Base-by-base conservation (phyloP, 2,113 vertebrate species). In the Larimichthys polyactis region DNA sequence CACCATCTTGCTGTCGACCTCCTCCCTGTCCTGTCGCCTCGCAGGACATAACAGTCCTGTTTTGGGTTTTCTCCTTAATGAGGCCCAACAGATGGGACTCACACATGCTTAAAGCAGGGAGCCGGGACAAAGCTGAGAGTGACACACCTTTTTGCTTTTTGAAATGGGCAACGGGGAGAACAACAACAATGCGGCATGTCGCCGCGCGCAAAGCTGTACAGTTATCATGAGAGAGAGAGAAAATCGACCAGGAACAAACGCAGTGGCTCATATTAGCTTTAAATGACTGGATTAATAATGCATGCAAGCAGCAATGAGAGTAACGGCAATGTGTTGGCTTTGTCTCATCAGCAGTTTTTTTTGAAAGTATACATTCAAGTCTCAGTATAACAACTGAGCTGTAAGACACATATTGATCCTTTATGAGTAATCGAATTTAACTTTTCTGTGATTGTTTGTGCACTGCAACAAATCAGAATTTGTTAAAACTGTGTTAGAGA, bases 231-330 rank as follows among this genome's bases (percentile, higher is more conserved):
- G 4, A 1, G 22, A 63, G 4, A 1, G 20, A 60, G 17, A 69
- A 27, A 32, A 22, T 40, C 2, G 15, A 57, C 51, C 71, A 74
- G 60, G 29, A 75, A 69, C 36, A 71, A 75, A 77, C 71, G 27
- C 49, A 32, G 22, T 6, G 19, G 46, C 60, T 70, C 29, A 75
- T 77, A 71, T 60, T 19, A 24, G 40, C 71, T 65, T 68, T 75
- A 86, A 87, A 83, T 76, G 55, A 66, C 36, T 66, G 44, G 4
- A 75, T 89, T 43, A 89, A 92, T 86, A 86, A 87, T 90, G 44
- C 43, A 89, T 92, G 73, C 16, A 5, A 4, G 71, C 19, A 48
- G 55, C 52, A 32, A 1, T 24, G 48, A 78, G 48, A 11, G 20
- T 73, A 88, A 89, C 65, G 71, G 44, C 64, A 63, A 48, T 68